These are phyloP conservation scores for Bhutanitis thaidina DNA, from an alignment of 2,888 invertebrate genomes.

Conservation along the genomic window DNA sequence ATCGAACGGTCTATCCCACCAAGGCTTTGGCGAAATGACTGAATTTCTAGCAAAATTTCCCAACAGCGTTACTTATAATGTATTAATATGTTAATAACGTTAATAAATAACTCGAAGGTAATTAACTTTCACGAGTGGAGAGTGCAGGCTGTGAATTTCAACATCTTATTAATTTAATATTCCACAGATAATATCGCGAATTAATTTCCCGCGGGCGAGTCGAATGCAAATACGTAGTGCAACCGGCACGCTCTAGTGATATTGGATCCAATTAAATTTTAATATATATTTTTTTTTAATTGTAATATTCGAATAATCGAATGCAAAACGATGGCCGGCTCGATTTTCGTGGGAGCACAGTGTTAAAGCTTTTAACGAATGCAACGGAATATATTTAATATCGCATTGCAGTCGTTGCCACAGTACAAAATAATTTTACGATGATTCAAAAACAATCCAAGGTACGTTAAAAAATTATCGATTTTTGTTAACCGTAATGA, in stretches of 20 bases:
- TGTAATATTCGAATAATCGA: not conserved
- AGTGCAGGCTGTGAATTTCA: slow-evolving; percentile 13
- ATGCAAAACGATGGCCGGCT: not conserved
- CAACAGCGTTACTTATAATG: slow-evolving; percentile 11
- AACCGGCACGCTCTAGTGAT: not conserved
- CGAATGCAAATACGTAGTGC: slow-evolving; percentile 9
- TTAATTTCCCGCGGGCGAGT: not conserved
- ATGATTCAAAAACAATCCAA: too few species aligned
- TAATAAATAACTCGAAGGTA: slow-evolving; percentile 18
- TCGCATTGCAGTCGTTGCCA: not conserved
- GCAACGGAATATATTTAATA: not conserved
- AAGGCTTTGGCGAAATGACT: too few species aligned
- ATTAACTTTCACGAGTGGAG: slow-evolving; percentile 18
- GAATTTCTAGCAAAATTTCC: slow-evolving; percentile 4
- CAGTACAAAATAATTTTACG: too few species aligned
- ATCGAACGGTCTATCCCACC: too few species aligned
- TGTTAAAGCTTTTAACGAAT: not conserved
- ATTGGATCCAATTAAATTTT: slow-evolving; percentile 10
- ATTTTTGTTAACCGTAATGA: too few species aligned
- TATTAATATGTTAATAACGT: slow-evolving; percentile 21
- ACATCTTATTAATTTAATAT: slow-evolving; percentile 19
- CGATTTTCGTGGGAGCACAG: not conserved
- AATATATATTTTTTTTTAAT: slow-evolving; percentile 8
- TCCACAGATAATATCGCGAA: slow-evolving; percentile 7
- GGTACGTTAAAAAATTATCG: too few species aligned